Conservation (phyloP, 1,140 invertebrate genomes). For the Glossosoma conforme region DNA sequence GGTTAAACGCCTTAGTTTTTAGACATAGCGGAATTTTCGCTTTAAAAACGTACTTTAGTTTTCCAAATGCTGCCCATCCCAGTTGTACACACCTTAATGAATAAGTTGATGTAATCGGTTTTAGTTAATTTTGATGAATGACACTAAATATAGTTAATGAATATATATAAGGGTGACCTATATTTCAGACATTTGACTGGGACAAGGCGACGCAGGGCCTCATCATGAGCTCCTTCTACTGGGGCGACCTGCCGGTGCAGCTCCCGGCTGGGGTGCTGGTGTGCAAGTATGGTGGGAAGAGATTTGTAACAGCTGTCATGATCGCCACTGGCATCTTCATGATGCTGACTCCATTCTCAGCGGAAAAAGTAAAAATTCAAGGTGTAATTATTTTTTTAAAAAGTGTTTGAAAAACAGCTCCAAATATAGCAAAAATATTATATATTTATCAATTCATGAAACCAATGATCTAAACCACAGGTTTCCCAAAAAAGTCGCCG, state of each 20-base stretch:
- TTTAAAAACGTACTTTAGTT: background rate
- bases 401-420: too few relatives aligned
- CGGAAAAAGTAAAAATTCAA: constrained; percentile 8
- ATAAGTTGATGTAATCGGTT: background rate
- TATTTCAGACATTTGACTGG: constrained; percentile 18
- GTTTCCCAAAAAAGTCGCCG: too few relatives aligned
- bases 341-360: background rate
- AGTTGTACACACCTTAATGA: background rate
- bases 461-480: too few relatives aligned
- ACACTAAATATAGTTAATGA: background rate
- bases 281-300: constrained; percentile 9
- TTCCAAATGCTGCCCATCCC: background rate
- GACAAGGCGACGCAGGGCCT: constrained; percentile 2
- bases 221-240: constrained; percentile 1
- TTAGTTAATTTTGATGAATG: background rate
- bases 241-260: constrained; percentile 12
- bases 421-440: too few relatives aligned
- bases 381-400: too few relatives aligned
- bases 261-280: constrained; percentile 1
- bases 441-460: too few relatives aligned
- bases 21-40: background rate
- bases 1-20: background rate
- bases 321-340: background rate
- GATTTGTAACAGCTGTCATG: background rate
- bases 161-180: background rate